A percentile compares a stretch with the other conserved stretches of the same genome.
phyloP scores from a whole-genome alignment of 2,113 vertebrate genomes.

The Zapornia atra region DNA sequence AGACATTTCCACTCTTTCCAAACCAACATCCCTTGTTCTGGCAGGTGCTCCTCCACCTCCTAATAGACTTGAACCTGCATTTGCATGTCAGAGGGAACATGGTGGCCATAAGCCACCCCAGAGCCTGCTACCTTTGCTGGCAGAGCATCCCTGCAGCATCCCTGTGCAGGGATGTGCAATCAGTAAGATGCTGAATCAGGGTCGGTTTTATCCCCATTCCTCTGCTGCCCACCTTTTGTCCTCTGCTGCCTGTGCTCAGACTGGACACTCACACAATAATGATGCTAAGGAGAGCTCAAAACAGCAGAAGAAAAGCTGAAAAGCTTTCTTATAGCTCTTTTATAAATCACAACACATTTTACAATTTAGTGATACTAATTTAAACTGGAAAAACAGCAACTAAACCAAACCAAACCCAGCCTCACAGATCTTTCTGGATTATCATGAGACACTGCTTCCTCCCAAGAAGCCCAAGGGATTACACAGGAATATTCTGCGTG shows the following conservation, averaged over 20 bases:
- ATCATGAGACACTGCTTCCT: conserved; percentile 6
- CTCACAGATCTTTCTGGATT: neutral
- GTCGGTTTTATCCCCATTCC: neutral
- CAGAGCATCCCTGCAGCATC: neutral
- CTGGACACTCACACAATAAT: neutral
- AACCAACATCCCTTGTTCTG: neutral
- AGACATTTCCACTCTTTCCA: neutral
- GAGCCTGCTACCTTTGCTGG: neutral
- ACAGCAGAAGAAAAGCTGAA: neutral
- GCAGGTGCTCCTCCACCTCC: neutral
- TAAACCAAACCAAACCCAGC: neutral
- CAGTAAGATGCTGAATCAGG: neutral
- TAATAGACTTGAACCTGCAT: neutral
- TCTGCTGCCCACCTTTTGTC: neutral
- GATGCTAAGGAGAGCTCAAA: neutral
- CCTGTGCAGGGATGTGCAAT: no score
- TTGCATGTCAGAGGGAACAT: neutral
- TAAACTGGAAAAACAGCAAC: neutral
- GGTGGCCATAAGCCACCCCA: neutral
- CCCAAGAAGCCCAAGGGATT: neutral
- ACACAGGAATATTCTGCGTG: neutral
- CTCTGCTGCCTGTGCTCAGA: neutral
- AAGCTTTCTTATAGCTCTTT: neutral
- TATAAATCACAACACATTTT: neutral
- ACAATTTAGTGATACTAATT: neutral